Conservation (phyloP, 1,140 invertebrate species). For the Monochamus saltuarius region DNA sequence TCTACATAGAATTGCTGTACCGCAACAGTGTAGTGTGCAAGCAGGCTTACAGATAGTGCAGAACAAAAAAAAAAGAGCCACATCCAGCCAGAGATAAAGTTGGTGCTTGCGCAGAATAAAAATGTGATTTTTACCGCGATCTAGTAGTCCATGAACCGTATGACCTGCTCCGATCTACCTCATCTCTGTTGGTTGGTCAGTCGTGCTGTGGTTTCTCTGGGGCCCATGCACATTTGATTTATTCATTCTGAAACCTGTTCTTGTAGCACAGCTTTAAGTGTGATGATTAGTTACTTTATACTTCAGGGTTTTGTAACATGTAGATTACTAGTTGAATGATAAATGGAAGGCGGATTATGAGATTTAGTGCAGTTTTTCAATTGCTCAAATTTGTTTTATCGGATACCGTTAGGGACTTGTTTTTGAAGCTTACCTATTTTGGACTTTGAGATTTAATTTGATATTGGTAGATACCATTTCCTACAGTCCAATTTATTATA, state of each 20-base stretch:
- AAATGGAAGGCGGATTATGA: constrained; percentile 12
- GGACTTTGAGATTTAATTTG: no score
- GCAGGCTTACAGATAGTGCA: no score
- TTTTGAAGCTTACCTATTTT: neutral
- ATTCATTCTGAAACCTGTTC: constrained; percentile 36
- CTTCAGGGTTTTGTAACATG: constrained; percentile 25
- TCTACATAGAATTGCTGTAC: no score
- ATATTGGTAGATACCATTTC: no score
- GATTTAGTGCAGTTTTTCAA: constrained; percentile 19
- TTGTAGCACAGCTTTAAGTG: constrained; percentile 28
- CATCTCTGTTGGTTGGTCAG: constrained; percentile 27
- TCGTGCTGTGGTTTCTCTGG: constrained; percentile 39
- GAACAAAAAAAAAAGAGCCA: no score
- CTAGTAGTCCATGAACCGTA: constrained; percentile 44
- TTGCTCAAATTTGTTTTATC: constrained; percentile 4
- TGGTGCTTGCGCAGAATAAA: constrained; percentile 29
- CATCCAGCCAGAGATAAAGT: no score
- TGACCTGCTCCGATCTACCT: constrained; percentile 40
- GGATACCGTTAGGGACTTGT: constrained; percentile 17
- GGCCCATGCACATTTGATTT: constrained; percentile 31
- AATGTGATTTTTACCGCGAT: constrained; percentile 40
- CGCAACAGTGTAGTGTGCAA: no score
- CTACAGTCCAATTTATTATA: no score
- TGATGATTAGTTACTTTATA: constrained; percentile 32
- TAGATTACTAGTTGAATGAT: constrained; percentile 19